phyloP scores from a whole-genome alignment of 2,113 vertebrate genomes.

The Gobiocypris rarus region DNA sequence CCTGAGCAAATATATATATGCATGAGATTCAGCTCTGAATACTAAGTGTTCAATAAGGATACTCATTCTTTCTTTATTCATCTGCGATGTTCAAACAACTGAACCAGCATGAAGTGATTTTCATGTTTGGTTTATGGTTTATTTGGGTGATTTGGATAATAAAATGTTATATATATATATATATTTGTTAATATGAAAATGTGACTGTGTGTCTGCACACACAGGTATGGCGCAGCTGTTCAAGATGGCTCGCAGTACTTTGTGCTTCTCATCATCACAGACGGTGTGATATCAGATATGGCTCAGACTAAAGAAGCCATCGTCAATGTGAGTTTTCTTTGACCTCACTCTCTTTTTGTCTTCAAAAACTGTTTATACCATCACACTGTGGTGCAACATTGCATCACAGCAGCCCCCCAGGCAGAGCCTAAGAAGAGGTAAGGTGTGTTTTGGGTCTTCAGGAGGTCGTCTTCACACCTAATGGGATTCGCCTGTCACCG shows the following conservation, averaged over 20 bases:
- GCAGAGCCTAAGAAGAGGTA: conserved; percentile 13
- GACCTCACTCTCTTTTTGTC: background rate
- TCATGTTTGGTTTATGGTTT: background rate
- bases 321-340: conserved; percentile 84
- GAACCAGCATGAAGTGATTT: background rate
- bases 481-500: conserved; percentile 10
- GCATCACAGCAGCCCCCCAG: conserved; percentile 1
- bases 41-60: conserved; percentile 16
- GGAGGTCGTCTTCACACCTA: conserved; percentile 17
- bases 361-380: background rate
- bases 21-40: conserved; percentile 17
- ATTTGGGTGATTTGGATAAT: conserved; percentile 15
- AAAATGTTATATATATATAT: background rate
- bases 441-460: conserved; percentile 4
- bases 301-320: conserved; percentile 98
- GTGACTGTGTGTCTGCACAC: background rate
- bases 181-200: background rate
- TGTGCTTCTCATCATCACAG: conserved; percentile 93
- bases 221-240: conserved; percentile 83
- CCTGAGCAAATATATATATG: conserved; percentile 42
- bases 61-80: conserved; percentile 5
- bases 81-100: background rate
- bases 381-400: background rate
- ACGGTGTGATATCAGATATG: conserved; percentile 97
- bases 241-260: conserved; percentile 94